Evolutionary conservation across 2,113 vertebrate genomes (phyloP), one percentile per base, ranked within the genome.

Genomic region (Erythrocercus mccallii): DNA sequence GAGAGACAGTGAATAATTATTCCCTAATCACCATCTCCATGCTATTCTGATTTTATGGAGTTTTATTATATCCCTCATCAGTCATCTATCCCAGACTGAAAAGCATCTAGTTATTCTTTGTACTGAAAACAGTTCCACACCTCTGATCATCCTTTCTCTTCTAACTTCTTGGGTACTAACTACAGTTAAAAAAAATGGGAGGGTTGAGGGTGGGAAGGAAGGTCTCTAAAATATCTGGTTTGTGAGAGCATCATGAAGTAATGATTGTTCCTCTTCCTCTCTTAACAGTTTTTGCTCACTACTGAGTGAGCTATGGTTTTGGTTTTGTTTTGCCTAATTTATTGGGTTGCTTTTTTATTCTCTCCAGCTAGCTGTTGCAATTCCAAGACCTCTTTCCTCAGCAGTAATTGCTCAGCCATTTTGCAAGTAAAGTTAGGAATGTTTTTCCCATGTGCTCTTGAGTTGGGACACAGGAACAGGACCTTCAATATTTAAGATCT

Each of bases 31-130:
- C n/a, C 71, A 90, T 91, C 81, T 90, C 68, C 47, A 83, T 70
- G 64, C 88, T 93, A 77, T 74, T 92, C 79, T 88, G 85, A 80
- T 79, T 96, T 96, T 94, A 88, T 82, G 71, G 91, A 92, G 81
- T 80, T 96, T 85, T 96, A 85, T 90, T 87, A 90, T 80, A 86
- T 42, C 30, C 9, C 20, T 87, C 76, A 83, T 86, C 71, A 86
- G 74, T 95, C 92, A 94, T 65, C 57, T 87, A 73, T 65, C 74
- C 71, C 50, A 94, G 80, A 38, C 42, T 90, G 62, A 85, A 94
- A 88, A 92, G n/a, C 66, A 88, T 69, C 66, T 90, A 72, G 37
- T 83, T 93, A 83, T 90, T 85, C 37, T 66, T 93, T 58, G 37
- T 30, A 57, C 62, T 83, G 53, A 85, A 70, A 93, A 68, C 61